A percentile compares a stretch with the other conserved stretches of the same genome.
Evolutionary conservation across 2,113 vertebrate species (phyloP).

Genomic region (Eubucco bourcierii): DNA sequence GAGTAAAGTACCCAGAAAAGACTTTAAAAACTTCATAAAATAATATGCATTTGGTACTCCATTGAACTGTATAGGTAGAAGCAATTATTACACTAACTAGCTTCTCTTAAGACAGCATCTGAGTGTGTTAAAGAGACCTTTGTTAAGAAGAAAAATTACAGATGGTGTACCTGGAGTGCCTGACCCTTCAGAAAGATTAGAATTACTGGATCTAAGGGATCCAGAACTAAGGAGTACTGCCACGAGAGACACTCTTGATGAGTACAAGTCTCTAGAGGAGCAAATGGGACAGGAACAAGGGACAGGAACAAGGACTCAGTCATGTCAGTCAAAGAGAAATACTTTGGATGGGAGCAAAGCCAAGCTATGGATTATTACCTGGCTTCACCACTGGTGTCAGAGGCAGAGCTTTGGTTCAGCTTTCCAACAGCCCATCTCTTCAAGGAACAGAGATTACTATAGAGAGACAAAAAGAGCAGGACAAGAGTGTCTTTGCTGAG

Average conservation of each 20-base stretch:
- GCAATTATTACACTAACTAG: not conserved
- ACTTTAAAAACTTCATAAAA: not conserved
- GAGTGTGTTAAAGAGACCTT: not conserved
- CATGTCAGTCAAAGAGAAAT: not conserved
- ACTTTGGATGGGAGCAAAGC: not conserved
- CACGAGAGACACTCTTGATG: not conserved
- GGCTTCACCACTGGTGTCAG: accelerated
- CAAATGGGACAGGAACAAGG: not conserved
- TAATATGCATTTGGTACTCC: not conserved
- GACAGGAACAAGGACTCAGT: not conserved
- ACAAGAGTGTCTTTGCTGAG: not conserved
- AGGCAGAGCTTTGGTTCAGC: not conserved
- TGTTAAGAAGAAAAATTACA: not conserved
- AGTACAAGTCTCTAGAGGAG: not conserved
- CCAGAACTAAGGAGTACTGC: not conserved
- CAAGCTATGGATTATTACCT: not conserved
- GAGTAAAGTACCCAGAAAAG: not conserved
- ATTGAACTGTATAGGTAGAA: not conserved
- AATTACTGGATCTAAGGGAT: not conserved
- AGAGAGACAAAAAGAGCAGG: not conserved
- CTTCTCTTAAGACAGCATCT: not conserved
- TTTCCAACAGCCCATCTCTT: not conserved
- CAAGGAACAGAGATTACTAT: not conserved
- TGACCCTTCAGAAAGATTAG: not conserved
- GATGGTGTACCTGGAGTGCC: not conserved